phyloP scores from a whole-genome alignment of 2,888 invertebrate species.

The Willowsia nigromaculata region DNA sequence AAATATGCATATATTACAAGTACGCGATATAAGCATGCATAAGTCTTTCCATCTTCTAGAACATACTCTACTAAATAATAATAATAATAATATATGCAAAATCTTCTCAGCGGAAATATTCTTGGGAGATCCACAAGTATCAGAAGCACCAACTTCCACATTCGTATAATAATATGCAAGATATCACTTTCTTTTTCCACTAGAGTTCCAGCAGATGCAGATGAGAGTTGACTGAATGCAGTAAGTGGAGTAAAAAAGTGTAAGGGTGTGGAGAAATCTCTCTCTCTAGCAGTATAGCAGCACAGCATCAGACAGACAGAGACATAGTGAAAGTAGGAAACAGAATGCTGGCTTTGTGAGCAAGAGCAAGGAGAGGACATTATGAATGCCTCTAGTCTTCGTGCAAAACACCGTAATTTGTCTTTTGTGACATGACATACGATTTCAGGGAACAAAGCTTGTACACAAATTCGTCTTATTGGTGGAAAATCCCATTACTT shows the following conservation, averaged over 20 bases:
- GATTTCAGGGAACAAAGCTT: conserved; percentile 72
- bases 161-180: conserved; percentile 1
- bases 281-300: not conserved
- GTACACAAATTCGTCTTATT: conserved; percentile 71
- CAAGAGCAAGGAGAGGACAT: conserved; percentile 52
- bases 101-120: not conserved
- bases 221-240: conserved; percentile 35
- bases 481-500: conserved; percentile 68
- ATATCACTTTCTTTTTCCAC: conserved; percentile 19
- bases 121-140: conserved; percentile 29
- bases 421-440: conserved; percentile 72
- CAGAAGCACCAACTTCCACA: not conserved
- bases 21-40: not conserved
- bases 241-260: conserved; percentile 12
- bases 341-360: not conserved
- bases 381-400: conserved; percentile 71
- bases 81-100: conserved; percentile 16
- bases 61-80: not conserved
- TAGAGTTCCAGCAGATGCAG: conserved; percentile 44
- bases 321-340: conserved; percentile 3
- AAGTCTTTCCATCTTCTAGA: not conserved
- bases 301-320: not conserved
- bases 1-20: not conserved
- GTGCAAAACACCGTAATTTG: conserved; percentile 71
- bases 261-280: not conserved